Evolutionary conservation across 2,797 vertebrate species (phyloP).

Genomic region (Carcharodon carcharias): DNA sequence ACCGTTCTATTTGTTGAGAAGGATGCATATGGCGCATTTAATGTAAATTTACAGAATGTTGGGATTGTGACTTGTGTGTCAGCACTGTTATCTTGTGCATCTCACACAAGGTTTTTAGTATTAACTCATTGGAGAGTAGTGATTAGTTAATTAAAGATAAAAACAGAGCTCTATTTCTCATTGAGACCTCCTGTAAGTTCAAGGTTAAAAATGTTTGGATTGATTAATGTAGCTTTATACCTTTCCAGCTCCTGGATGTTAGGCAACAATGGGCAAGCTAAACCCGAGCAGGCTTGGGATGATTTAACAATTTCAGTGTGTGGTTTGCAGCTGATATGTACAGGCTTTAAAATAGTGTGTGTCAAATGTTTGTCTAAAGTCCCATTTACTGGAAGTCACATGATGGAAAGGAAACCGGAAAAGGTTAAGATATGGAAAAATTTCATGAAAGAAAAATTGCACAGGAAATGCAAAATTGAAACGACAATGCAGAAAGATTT

Average conservation of each 20-base stretch:
- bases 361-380: background rate
- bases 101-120: background rate
- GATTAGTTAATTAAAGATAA: background rate
- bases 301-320: background rate
- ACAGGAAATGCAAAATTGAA: background rate
- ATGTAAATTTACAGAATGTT: background rate
- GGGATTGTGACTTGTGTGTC: background rate
- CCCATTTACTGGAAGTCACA: background rate
- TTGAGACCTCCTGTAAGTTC: background rate
- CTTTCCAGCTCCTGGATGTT: background rate
- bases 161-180: background rate
- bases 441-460: background rate
- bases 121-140: background rate
- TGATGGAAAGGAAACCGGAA: background rate
- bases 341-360: background rate
- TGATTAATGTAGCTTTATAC: background rate
- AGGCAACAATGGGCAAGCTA: background rate
- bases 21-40: background rate
- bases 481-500: background rate
- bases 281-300: background rate
- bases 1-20: background rate
- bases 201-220: background rate
- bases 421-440: background rate
- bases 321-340: background rate
- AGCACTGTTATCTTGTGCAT: background rate